Base-by-base conservation (phyloP, 2,113 vertebrate species). In the Halcyon senegalensis region DNA sequence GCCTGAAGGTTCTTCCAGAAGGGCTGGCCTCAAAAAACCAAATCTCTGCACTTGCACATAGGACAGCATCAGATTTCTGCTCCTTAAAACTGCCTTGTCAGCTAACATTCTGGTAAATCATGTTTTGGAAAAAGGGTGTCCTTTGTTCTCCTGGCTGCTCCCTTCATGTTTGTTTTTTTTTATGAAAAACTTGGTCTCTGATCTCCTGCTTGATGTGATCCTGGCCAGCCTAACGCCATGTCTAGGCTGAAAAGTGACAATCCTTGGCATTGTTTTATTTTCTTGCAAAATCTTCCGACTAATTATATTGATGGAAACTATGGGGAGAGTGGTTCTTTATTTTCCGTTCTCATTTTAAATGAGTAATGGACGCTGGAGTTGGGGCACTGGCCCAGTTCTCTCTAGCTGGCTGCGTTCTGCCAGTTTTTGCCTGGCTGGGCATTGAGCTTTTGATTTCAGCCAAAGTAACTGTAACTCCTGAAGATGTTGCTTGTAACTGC, bases 281-380 rank as follows among this genome's bases (percentile, higher is more conserved):
- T 67, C 35, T 43, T 56, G 35, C 14, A 9, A 1, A 70, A 63
- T 78, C 37, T 95, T 59, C 55, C 78, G 63, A 69, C 25, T 66
- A 46, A 84, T 20, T 19, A 1, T 13, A 4, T 2, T 37, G n/a
- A 10, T 67, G 77, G 11, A 60, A 67, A 19, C 60, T 60, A 23
- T 70, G 51, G 24, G 41, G 60, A 41, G 60, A 33, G 21, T 27
- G 55, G 10, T 16, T 80, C 27, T 33, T 60, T 31, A 3, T 55
- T 78, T 37, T 62, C 16, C 37, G 25, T 48, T 21, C 35, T 10
- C 30, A 24, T 41, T 44, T 30, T 10, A 2, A 59, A 14, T 43
- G 25, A 3, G 0, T 37, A 6, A 19, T 35, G 17, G 51, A 19
- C 10, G 2, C 17, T 2, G 2, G 48, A 27, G 46, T 13, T 11